Percentiles rank a stretch among this genome's conserved stretches.
phyloP scores from a whole-genome alignment of 2,113 vertebrate species.

The Canis aureus region DNA sequence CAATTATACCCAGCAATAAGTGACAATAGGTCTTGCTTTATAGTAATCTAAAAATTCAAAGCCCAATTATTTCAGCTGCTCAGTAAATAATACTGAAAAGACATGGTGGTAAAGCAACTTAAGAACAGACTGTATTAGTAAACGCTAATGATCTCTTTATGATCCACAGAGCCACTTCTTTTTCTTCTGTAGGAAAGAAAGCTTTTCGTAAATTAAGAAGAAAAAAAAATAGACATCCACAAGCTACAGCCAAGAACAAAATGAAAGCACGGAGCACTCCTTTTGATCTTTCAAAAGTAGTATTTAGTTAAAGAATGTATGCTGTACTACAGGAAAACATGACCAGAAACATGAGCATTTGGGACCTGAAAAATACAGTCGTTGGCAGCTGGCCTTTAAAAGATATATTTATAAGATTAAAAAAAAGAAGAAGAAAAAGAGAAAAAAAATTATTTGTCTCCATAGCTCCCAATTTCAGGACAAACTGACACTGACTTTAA shows the following conservation, averaged over 20 bases:
- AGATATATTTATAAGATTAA: constrained; percentile 22
- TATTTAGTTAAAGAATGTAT: constrained; percentile 79
- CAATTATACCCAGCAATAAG: constrained; percentile 76
- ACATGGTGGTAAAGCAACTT: constrained; percentile 59
- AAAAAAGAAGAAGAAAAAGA: background rate
- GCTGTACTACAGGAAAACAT: constrained; percentile 63
- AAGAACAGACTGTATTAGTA: constrained; percentile 68
- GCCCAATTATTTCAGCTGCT: constrained; percentile 77
- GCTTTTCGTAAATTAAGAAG: constrained; percentile 68
- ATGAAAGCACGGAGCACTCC: constrained; percentile 73
- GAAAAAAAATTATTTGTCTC: background rate
- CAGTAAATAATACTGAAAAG: constrained; percentile 70
- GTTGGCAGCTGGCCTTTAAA: constrained; percentile 56
- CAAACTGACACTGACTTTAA: constrained; percentile 70
- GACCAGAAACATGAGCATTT: constrained; percentile 63
- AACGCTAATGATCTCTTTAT: constrained; percentile 73
- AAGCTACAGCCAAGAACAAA: constrained; percentile 79
- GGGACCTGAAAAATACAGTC: constrained; percentile 37
- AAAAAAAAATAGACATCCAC: constrained; percentile 32
- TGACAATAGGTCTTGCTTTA: constrained; percentile 81
- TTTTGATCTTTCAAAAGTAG: constrained; percentile 77
- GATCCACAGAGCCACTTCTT: constrained; percentile 67
- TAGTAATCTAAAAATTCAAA: constrained; percentile 77
- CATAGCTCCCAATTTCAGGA: constrained; percentile 63
- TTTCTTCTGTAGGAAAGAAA: constrained; percentile 67